phyloP scores from a whole-genome alignment of 2,113 vertebrate species.

The Penelope pileata region DNA sequence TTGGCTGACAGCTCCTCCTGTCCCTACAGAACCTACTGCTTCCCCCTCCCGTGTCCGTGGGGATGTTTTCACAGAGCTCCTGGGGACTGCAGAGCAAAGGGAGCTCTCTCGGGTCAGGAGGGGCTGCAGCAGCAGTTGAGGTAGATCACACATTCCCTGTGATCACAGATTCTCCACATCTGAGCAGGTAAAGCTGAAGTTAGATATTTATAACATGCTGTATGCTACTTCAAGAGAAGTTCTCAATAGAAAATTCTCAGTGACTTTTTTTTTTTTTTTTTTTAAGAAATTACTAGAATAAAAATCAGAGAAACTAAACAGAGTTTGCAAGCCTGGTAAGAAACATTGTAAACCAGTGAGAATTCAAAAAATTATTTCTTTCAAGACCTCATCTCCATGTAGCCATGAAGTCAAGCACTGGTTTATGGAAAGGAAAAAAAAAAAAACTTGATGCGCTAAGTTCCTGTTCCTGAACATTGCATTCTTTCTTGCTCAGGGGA shows the following conservation, averaged over 20 bases:
- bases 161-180: no score
- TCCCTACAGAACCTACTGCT: not conserved
- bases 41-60: not conserved
- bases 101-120: not conserved
- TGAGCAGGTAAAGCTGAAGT: not conserved
- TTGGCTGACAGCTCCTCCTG: not conserved
- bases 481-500: not conserved
- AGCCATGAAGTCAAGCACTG: not conserved
- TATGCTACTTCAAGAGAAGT: not conserved
- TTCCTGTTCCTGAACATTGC: not conserved
- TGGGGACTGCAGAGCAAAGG: not conserved
- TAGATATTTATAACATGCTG: not conserved
- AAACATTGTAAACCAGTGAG: not conserved
- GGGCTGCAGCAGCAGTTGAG: not conserved
- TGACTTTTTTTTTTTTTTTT: no score
- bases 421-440: not conserved
- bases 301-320: not conserved
- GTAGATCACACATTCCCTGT: not conserved
- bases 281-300: not conserved
- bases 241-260: not conserved
- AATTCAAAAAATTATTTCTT: not conserved
- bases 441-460: not conserved
- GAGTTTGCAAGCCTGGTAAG: not conserved
- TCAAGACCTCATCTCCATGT: not conserved
- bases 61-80: not conserved